A percentile compares a stretch with the other conserved stretches of the same genome.
Evolutionary conservation across 23 tunicate species (phyloP).

Genomic region (Styela plicata): DNA sequence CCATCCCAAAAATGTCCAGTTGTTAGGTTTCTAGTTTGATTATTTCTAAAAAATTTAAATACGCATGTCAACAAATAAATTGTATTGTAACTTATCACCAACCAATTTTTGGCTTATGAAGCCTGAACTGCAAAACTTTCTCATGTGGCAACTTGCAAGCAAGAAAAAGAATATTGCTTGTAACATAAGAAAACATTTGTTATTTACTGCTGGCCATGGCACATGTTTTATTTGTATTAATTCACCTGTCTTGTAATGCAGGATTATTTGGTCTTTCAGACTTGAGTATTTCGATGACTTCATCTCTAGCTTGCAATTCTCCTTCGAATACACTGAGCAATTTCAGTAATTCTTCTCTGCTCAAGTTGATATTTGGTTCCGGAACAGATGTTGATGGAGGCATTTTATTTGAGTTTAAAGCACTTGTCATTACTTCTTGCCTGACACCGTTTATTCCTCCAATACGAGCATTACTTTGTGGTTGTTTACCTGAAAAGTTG

Average conservation of each 20-base stretch:
- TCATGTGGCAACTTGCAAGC: too few species aligned
- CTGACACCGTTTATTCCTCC: neutral
- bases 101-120: too few species aligned
- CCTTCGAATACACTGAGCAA: constrained; percentile 85
- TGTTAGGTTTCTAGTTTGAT: too few species aligned
- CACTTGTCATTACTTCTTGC: constrained; percentile 10
- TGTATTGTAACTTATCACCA: too few species aligned
- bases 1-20: too few species aligned
- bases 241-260: constrained; percentile 15
- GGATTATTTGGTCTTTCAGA: constrained; percentile 57
- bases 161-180: too few species aligned
- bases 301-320: constrained; percentile 90
- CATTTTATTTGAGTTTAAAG: neutral
- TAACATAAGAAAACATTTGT: too few species aligned
- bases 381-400: constrained; percentile 11
- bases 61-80: too few species aligned
- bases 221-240: too few species aligned
- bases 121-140: too few species aligned
- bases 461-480: neutral
- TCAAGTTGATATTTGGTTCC: constrained; percentile 48
- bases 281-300: constrained; percentile 65
- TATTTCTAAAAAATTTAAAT: too few species aligned
- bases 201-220: too few species aligned
- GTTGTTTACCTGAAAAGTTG: neutral
- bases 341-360: constrained; percentile 65